Evolutionary conservation across 2,113 vertebrate species (phyloP).

Genomic region (Periophthalmus modestus): DNA sequence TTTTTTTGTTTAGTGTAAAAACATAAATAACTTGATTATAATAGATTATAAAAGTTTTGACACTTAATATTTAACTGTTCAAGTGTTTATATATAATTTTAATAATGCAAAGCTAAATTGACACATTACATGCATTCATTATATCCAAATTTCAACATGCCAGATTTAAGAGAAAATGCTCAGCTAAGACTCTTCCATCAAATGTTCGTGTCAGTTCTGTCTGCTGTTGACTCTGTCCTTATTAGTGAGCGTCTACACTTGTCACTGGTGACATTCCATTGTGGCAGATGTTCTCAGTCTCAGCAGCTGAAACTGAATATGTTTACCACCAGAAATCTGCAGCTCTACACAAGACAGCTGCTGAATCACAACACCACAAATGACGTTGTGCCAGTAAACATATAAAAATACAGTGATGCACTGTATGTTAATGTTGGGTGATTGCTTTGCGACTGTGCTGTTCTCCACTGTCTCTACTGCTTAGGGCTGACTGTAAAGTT

Average conservation of each 20-base stretch:
- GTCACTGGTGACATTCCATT: background rate
- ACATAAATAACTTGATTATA: too few relatives aligned
- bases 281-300: conserved; percentile 7
- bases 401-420: background rate
- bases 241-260: conserved; percentile 7
- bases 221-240: conserved; percentile 11
- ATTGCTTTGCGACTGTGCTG: background rate
- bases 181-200: background rate
- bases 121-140: background rate
- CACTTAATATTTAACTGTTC: background rate
- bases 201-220: background rate
- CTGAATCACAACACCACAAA: conserved; percentile 8
- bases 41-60: background rate
- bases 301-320: conserved; percentile 5
- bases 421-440: background rate
- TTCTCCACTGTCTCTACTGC: background rate
- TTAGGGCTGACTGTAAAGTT: background rate
- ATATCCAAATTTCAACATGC: background rate
- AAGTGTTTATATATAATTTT: background rate
- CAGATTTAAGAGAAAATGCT: background rate
- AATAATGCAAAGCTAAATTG: background rate
- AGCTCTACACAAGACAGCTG: conserved; percentile 11
- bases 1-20: too few relatives aligned
- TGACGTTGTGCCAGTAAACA: conserved; percentile 4
- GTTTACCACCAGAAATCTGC: conserved; percentile 5